A percentile compares a stretch with the other conserved stretches of the same genome.
Evolutionary conservation across 2,888 invertebrate species (phyloP).

Genomic region (Idaea straminata): DNA sequence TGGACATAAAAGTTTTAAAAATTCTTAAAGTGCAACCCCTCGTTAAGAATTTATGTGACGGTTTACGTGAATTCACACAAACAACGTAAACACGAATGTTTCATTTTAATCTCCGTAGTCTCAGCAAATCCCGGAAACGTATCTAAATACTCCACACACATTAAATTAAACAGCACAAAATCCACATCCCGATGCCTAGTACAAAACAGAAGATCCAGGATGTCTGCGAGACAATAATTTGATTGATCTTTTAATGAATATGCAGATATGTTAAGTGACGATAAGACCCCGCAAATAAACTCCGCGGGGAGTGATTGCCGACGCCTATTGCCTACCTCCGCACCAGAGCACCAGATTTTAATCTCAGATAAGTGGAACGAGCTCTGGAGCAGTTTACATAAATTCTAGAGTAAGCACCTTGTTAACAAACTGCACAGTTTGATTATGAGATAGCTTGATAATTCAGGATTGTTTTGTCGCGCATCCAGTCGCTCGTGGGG

Average conservation of each 20-base stretch:
- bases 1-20: background rate
- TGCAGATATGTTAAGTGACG: slow-evolving; percentile 74
- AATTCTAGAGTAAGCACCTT: slow-evolving; percentile 77
- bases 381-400: slow-evolving; percentile 75
- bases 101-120: slow-evolving; percentile 2
- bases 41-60: background rate
- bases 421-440: slow-evolving; percentile 75
- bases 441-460: slow-evolving; percentile 70
- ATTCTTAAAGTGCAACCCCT: background rate
- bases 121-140: background rate
- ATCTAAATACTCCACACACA: background rate
- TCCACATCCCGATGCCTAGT: background rate
- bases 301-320: slow-evolving; percentile 74
- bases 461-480: slow-evolving; percentile 45
- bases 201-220: slow-evolving; percentile 1
- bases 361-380: slow-evolving; percentile 74
- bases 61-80: background rate
- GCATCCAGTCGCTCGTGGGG: slow-evolving; percentile 15
- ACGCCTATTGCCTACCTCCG: slow-evolving; percentile 58
- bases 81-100: slow-evolving; percentile 5
- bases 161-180: slow-evolving; percentile 9
- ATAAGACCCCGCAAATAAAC: slow-evolving; percentile 71
- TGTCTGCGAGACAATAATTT: slow-evolving; percentile 56
- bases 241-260: slow-evolving; percentile 78
- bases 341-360: slow-evolving; percentile 67